These are phyloP conservation scores for Pithys albifrons DNA, from an alignment of 2,113 vertebrate species.

Conservation along the genomic window DNA sequence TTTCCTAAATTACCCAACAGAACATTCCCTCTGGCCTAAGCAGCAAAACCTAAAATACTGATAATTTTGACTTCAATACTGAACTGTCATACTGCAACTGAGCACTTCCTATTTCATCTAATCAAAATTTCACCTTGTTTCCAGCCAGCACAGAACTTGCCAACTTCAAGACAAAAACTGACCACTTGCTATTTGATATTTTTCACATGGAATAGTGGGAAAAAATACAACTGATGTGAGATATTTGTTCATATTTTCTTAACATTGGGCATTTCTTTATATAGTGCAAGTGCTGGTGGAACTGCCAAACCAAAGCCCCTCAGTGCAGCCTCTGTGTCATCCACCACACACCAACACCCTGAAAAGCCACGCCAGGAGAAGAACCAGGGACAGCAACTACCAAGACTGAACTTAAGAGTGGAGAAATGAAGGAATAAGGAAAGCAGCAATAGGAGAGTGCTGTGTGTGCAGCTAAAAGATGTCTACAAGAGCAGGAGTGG, in stretches of 20 bases:
- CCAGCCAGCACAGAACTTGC: background rate
- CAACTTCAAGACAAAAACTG: background rate
- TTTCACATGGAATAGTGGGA: background rate
- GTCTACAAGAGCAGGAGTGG: background rate
- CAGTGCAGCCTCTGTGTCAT: background rate
- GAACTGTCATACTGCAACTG: background rate
- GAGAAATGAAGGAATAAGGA: background rate
- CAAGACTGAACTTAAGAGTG: background rate
- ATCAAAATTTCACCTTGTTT: background rate
- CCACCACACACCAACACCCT: rapidly evolving
- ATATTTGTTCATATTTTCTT: background rate
- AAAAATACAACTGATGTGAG: background rate
- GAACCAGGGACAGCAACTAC: background rate
- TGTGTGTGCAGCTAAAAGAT: rapidly evolving
- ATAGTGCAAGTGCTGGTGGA: background rate
- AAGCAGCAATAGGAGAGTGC: background rate
- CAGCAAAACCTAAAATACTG: background rate
- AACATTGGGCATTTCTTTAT: background rate
- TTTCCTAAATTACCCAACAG: background rate
- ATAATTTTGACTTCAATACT: background rate
- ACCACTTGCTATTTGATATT: background rate
- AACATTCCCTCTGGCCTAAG: background rate
- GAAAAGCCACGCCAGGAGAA: background rate
- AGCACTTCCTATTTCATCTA: background rate
- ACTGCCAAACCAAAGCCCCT: background rate